A percentile compares a stretch with the other conserved stretches of the same genome.
These are phyloP conservation scores for Drosophila fulvimacula DNA, from an alignment of 2,888 invertebrate genomes.

Conservation along the genomic window DNA sequence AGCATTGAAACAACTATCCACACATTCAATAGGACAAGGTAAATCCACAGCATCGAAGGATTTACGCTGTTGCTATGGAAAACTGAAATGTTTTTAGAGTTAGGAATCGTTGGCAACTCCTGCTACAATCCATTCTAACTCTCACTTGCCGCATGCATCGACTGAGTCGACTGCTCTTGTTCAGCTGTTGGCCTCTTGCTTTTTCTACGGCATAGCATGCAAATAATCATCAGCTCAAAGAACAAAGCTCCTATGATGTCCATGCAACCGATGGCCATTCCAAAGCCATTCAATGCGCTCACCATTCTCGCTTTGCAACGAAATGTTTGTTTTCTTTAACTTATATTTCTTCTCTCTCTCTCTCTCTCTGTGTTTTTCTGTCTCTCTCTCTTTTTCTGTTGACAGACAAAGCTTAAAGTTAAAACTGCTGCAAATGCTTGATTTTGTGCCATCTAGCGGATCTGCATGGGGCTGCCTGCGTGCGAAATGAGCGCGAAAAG, in stretches of 20 bases:
- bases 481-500: constrained; percentile 72
- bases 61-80: constrained; percentile 1
- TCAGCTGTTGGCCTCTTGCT: neutral
- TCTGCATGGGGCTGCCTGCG: constrained; percentile 30
- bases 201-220: constrained; percentile 32
- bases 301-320: constrained; percentile 28
- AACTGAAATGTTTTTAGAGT: constrained; percentile 27
- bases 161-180: constrained; percentile 13
- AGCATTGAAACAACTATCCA: constrained; percentile 59
- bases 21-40: constrained; percentile 57
- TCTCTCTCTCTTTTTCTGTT: constrained; percentile 6
- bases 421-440: constrained; percentile 49
- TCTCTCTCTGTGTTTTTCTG: constrained; percentile 7
- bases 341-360: constrained; percentile 7
- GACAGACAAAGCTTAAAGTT: constrained; percentile 37
- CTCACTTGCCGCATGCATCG: constrained; percentile 17
- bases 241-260: constrained; percentile 61
- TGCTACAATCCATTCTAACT: neutral
- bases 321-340: constrained; percentile 8
- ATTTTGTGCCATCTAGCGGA: constrained; percentile 52
- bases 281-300: constrained; percentile 58
- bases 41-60: constrained; percentile 54
- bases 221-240: constrained; percentile 63
- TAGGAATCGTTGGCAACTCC: neutral
- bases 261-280: constrained; percentile 67